These are phyloP conservation scores for Julus scandinavius DNA, from an alignment of 2,888 invertebrate species.

Conservation along the genomic window DNA sequence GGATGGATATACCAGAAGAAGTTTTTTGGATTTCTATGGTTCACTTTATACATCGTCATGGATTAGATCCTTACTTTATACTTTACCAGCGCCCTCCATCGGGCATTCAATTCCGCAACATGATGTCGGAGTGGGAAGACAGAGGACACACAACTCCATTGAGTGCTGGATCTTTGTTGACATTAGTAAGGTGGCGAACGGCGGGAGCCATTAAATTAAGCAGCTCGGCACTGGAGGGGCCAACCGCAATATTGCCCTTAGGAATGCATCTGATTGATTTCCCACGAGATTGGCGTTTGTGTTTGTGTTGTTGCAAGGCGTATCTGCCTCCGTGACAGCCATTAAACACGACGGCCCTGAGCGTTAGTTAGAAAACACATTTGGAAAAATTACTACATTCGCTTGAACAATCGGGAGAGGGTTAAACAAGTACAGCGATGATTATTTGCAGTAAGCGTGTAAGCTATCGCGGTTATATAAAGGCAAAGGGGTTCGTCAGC, in stretches of 20 bases:
- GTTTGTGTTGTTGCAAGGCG: neutral
- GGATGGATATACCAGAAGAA: no score
- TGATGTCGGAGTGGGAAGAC: no score
- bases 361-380: neutral
- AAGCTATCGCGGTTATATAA: no score
- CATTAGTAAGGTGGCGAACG: neutral
- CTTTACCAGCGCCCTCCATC: no score
- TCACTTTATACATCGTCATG: no score
- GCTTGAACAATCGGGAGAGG: neutral
- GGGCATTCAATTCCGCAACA: no score
- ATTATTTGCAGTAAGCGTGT: neutral
- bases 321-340: neutral
- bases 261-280: conserved; percentile 30
- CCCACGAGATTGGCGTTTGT: conserved; percentile 11
- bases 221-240: neutral
- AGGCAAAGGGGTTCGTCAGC: no score
- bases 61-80: no score
- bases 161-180: neutral
- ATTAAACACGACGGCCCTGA: neutral
- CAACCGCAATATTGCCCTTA: neutral
- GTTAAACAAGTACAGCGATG: neutral
- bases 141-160: no score
- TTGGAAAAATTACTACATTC: neutral
- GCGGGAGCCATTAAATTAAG: neutral
- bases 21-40: no score